Base-by-base conservation (phyloP, 1,140 invertebrate genomes). In the Leptinotarsa defecta region DNA sequence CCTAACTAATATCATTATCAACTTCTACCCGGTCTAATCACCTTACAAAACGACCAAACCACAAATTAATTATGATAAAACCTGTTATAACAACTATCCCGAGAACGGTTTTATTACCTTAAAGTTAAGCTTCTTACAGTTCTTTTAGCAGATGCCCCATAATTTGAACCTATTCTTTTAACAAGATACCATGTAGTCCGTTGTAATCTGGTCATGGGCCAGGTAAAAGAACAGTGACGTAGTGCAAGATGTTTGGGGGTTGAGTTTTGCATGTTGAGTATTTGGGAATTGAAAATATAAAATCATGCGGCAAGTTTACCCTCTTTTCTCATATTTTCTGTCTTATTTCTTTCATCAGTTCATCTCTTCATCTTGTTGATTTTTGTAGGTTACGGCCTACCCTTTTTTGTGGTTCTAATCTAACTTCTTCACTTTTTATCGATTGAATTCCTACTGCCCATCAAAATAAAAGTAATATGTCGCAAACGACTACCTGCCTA, bases 81-180 rank as follows among this genome's bases (percentile, higher is more conserved):
- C 71, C 71, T 73, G 71, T 73, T 73, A 73, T 73, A 73, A 73
- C 71, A 73, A 73, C 52, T 34, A 49, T 61, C 71, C 57, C n/a
- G 43, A 62, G 22, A 48, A 73, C 71, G 63, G 49, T 73, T 73
- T 73, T 73, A 73, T 73, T 73, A 65, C 71, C 71, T 48, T 3
- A 73, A 73, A 73, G 71, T 73, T 73, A 73, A 73, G 71, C 71
- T 73, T 73, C 71, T 73, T 65, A 65, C 64, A 62, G 71, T 65
- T 65, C 71, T 71, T 71, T 71, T 61, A 71, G 69, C 69, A 71
- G 69, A 73, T 73, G 71, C 71, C 71, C 71, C 71, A 73, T 73
- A 73, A 73, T 73, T 73, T 73, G 71, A 48, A 52, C 71, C 71
- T 65, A 73, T 73, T 73, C 71, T 73, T 73, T 73, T 73, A 73